These are phyloP conservation scores for Dromius quadrimaculatus DNA, from an alignment of 2,888 invertebrate genomes.

Conservation along the genomic window DNA sequence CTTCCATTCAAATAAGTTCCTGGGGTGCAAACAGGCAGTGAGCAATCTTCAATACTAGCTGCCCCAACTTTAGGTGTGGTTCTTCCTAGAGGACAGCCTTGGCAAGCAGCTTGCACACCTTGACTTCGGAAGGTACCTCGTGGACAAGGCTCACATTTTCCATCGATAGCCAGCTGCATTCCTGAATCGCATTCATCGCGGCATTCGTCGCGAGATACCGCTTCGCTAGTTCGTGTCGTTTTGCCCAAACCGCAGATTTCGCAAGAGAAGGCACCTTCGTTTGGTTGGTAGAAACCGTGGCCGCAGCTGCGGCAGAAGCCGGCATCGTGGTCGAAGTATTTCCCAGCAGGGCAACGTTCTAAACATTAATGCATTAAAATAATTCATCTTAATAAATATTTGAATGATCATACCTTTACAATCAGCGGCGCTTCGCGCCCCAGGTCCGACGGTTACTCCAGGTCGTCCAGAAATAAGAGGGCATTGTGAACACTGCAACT, in stretches of 20 bases:
- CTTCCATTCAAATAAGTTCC: slow-evolving; percentile 89
- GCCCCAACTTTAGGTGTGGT: slow-evolving; percentile 91
- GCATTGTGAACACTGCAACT: slow-evolving; percentile 89
- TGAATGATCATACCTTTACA: slow-evolving; percentile 77
- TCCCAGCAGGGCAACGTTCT: slow-evolving; percentile 94
- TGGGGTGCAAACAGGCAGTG: slow-evolving; percentile 87
- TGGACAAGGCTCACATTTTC: slow-evolving; percentile 93
- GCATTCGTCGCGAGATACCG: slow-evolving; percentile 88
- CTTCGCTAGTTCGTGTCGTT: slow-evolving; percentile 91
- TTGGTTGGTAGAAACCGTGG: slow-evolving; percentile 92
- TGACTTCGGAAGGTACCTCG: slow-evolving; percentile 86
- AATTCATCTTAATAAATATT: neutral
- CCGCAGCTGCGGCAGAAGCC: slow-evolving; percentile 93
- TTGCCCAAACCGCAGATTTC: slow-evolving; percentile 90
- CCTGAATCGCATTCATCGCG: slow-evolving; percentile 91
- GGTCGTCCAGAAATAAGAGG: slow-evolving; percentile 90
- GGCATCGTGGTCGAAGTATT: slow-evolving; percentile 90
- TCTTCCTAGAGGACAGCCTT: slow-evolving; percentile 87
- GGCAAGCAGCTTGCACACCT: slow-evolving; percentile 90
- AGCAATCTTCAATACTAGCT: slow-evolving; percentile 89
- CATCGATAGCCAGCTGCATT: slow-evolving; percentile 86
- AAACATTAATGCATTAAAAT: slow-evolving; percentile 54
- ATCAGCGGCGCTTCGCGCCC: slow-evolving; percentile 88
- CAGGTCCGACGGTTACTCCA: slow-evolving; percentile 88
- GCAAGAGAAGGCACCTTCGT: slow-evolving; percentile 91